Evolutionary conservation across 2,888 invertebrate genomes (phyloP).

Genomic region (Anticlea derivata): DNA sequence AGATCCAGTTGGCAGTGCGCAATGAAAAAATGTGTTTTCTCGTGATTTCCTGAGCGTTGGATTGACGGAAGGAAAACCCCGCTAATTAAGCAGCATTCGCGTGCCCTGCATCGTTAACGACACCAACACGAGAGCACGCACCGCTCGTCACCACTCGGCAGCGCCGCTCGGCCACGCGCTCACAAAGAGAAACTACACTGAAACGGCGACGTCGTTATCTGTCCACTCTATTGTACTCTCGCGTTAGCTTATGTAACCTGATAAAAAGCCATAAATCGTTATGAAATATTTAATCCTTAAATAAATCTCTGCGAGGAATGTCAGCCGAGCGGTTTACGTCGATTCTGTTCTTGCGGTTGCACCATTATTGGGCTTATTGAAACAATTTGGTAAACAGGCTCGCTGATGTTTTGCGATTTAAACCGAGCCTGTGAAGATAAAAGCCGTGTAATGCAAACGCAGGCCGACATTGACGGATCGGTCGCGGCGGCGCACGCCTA

Average conservation of each 20-base stretch:
- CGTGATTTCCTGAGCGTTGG: slow-evolving; percentile 73
- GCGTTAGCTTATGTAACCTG: slow-evolving; percentile 66
- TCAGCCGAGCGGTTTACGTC: slow-evolving; percentile 59
- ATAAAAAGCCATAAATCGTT: slow-evolving; percentile 74
- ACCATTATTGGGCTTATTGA: slow-evolving; percentile 78
- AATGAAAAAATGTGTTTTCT: slow-evolving; percentile 79
- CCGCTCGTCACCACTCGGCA: slow-evolving; percentile 30
- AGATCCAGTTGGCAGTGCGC: slow-evolving; percentile 73
- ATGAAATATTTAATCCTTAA: slow-evolving; percentile 68
- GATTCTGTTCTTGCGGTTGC: slow-evolving; percentile 59
- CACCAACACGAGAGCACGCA: slow-evolving; percentile 43
- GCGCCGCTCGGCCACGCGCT: slow-evolving; percentile 40
- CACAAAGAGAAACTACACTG: slow-evolving; percentile 52
- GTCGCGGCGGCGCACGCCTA: slow-evolving; percentile 75
- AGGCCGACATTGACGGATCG: slow-evolving; percentile 81
- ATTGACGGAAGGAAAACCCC: slow-evolving; percentile 80
- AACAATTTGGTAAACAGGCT: slow-evolving; percentile 81
- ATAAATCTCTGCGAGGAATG: slow-evolving; percentile 63
- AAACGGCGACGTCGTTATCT: slow-evolving; percentile 66
- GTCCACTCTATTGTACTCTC: slow-evolving; percentile 59
- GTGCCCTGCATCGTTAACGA: slow-evolving; percentile 71
- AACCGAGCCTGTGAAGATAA: slow-evolving; percentile 75
- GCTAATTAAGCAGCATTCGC: slow-evolving; percentile 71
- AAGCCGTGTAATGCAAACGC: slow-evolving; percentile 81
- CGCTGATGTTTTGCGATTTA: slow-evolving; percentile 78